Percentiles rank a stretch among this genome's conserved stretches.
phyloP scores from a whole-genome alignment of 1,140 invertebrate genomes.

The Cydia splendana region DNA sequence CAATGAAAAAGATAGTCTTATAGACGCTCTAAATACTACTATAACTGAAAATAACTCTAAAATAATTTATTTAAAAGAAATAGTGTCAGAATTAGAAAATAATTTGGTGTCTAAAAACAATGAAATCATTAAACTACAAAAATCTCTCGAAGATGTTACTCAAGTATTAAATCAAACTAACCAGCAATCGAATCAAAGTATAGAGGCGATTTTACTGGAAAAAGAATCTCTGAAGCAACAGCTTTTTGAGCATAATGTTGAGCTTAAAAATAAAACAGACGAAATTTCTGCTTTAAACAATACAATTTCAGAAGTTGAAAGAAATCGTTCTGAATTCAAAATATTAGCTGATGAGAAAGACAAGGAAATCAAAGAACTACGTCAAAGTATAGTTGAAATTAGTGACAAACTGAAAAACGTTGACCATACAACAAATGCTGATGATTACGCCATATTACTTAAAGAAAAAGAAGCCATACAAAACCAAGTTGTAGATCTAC shows the following conservation, averaged over 20 bases:
- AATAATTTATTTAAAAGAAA: slow-evolving; percentile 48
- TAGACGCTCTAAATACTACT: slow-evolving; percentile 55
- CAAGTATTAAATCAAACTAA: slow-evolving; percentile 46
- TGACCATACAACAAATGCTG: slow-evolving; percentile 53
- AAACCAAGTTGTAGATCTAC: slow-evolving; percentile 42
- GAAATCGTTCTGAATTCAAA: slow-evolving; percentile 45
- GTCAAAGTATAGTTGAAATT: slow-evolving; percentile 61
- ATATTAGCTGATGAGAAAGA: slow-evolving; percentile 52
- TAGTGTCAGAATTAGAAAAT: slow-evolving; percentile 50
- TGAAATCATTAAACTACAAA: slow-evolving; percentile 53
- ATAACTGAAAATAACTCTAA: slow-evolving; percentile 50
- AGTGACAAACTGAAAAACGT: slow-evolving; percentile 56
- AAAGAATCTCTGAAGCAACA: slow-evolving; percentile 59
- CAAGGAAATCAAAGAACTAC: slow-evolving; percentile 67
- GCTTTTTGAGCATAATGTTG: slow-evolving; percentile 50
- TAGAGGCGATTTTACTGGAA: slow-evolving; percentile 54
- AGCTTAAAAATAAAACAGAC: slow-evolving; percentile 52
- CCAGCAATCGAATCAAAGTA: slow-evolving; percentile 42
- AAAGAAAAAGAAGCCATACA: slow-evolving; percentile 57
- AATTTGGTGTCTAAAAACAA: slow-evolving; percentile 54
- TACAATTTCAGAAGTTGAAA: slow-evolving; percentile 51
- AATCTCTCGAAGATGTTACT: slow-evolving; percentile 46
- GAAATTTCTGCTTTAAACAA: slow-evolving; percentile 53
- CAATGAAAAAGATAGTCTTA: slow-evolving; percentile 62
- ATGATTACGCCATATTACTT: slow-evolving; percentile 55